Conservation (phyloP, 2,113 vertebrate species). For the Gavialis gangeticus region DNA sequence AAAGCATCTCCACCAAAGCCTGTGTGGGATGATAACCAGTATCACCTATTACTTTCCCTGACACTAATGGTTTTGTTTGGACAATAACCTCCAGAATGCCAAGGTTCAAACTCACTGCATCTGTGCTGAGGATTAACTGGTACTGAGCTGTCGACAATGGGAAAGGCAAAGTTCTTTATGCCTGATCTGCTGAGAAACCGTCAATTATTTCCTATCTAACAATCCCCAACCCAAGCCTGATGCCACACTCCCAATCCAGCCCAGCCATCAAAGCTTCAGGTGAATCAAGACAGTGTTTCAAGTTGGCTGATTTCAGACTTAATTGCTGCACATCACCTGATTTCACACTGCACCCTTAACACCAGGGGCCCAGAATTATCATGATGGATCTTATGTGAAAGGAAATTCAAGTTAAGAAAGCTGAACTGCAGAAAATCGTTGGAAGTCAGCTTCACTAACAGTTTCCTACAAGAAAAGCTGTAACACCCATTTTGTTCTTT, state of each 20-base stretch:
- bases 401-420: conserved; percentile 16
- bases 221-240: neutral
- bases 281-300: neutral
- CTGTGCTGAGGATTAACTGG: neutral
- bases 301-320: neutral
- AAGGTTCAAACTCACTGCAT: neutral
- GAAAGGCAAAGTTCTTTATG: neutral
- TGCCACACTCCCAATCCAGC: neutral
- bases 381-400: neutral
- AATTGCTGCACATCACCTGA: neutral
- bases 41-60: neutral
- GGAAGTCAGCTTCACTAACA: neutral
- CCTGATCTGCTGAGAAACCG: neutral
- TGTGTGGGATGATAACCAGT: neutral
- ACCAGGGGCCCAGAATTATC: neutral
- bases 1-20: neutral
- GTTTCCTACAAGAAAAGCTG: neutral
- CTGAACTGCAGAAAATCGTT: neutral
- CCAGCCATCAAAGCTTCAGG: conserved; percentile 14
- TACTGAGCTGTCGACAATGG: neutral
- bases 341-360: neutral
- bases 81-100: neutral
- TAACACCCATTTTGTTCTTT: neutral
- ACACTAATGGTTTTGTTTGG: neutral
- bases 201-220: neutral